phyloP scores from a whole-genome alignment of 2,113 vertebrate species.

The Chamaea fasciata region DNA sequence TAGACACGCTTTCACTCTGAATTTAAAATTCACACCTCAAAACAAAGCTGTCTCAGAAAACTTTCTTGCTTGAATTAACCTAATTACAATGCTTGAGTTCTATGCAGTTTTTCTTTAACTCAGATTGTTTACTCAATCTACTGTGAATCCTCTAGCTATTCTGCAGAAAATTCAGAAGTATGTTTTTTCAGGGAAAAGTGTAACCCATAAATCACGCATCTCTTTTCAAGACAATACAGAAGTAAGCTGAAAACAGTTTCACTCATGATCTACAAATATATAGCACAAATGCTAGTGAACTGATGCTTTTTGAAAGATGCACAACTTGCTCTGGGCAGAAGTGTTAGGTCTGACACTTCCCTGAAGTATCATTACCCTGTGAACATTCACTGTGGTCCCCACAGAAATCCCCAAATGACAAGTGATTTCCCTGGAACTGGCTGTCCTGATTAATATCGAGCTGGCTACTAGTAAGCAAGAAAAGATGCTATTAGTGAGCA shows the following conservation, averaged over 20 bases:
- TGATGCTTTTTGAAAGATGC: neutral
- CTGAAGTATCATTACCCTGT: neutral
- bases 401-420: neutral
- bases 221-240: neutral
- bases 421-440: neutral
- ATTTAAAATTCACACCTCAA: neutral
- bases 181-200: neutral
- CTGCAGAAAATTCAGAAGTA: neutral
- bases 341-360: neutral
- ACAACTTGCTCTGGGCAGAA: neutral
- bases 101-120: neutral
- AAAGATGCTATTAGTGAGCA: neutral
- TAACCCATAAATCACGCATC: neutral
- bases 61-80: neutral
- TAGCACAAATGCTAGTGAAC: neutral
- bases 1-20: neutral
- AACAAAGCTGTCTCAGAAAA: neutral
- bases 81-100: neutral
- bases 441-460: neutral
- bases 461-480: neutral
- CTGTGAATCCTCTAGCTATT: neutral
- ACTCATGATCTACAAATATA: neutral
- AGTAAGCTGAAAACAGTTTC: neutral
- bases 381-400: neutral
- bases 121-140: neutral